Evolutionary conservation across 2,113 vertebrate species (phyloP).

Genomic region (Pica pica): DNA sequence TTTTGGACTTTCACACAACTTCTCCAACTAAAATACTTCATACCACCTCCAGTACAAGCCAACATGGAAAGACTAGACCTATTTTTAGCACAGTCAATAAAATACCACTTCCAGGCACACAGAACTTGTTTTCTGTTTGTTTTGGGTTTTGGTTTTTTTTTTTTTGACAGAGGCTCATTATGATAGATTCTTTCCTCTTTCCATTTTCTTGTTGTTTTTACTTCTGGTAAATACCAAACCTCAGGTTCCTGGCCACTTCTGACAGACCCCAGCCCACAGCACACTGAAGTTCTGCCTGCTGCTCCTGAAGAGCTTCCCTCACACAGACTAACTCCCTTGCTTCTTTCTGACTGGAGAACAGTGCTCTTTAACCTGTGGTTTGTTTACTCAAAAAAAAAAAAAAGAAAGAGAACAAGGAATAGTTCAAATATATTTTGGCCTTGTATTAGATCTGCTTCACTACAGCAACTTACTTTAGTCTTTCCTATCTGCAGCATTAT

Average conservation of each 20-base stretch:
- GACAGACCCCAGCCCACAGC: neutral
- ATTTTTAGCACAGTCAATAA: neutral
- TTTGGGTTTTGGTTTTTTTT: too few species aligned
- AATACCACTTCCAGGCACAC: neutral
- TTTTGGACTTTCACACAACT: neutral
- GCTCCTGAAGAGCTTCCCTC: neutral
- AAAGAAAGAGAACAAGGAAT: neutral
- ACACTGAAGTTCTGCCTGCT: neutral
- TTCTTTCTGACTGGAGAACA: neutral
- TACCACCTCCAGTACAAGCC: neutral
- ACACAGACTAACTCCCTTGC: neutral
- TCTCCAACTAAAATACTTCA: neutral
- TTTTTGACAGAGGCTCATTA: neutral
- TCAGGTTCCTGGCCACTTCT: neutral
- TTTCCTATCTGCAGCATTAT: neutral
- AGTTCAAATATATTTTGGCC: neutral
- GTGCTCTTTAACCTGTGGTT: neutral
- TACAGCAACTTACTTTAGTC: neutral
- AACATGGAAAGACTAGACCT: neutral
- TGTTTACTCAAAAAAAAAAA: neutral
- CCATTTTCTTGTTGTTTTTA: neutral
- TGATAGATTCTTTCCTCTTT: neutral
- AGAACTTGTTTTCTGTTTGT: neutral
- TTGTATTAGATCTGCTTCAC: neutral
- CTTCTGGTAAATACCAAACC: neutral